Percentiles rank a stretch among this genome's conserved stretches.
These are phyloP conservation scores for Tetragonula carbonaria DNA, from an alignment of 2,888 invertebrate species.

Conservation along the genomic window DNA sequence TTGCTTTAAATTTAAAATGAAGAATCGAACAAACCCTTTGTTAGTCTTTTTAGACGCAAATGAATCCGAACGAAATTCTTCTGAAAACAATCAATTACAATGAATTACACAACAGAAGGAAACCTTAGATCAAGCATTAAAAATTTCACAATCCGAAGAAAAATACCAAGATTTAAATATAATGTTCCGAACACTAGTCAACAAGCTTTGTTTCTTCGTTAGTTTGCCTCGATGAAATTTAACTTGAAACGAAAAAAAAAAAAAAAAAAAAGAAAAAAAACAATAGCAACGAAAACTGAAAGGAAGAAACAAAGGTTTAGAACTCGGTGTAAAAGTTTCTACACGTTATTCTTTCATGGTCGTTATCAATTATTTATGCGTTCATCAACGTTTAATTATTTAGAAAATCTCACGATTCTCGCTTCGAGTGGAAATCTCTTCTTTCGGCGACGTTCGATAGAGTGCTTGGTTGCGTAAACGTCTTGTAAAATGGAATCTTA, in stretches of 20 bases:
- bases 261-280: neutral
- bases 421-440: slow-evolving; percentile 20
- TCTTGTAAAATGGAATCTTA: neutral
- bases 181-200: neutral
- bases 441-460: slow-evolving; percentile 26
- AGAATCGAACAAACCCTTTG: neutral
- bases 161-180: neutral
- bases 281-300: neutral
- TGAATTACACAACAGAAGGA: neutral
- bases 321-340: too few species aligned
- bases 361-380: neutral
- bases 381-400: neutral
- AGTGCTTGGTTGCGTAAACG: slow-evolving; percentile 23
- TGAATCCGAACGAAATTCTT: neutral
- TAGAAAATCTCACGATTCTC: neutral
- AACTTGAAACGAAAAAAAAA: neutral
- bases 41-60: neutral
- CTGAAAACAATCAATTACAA: neutral
- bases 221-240: too few species aligned
- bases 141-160: neutral
- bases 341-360: neutral
- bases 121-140: neutral
- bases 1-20: neutral
- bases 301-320: too few species aligned
- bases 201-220: neutral